These are phyloP conservation scores for Coelopa pilipes DNA, from an alignment of 2,888 invertebrate species.

Conservation along the genomic window DNA sequence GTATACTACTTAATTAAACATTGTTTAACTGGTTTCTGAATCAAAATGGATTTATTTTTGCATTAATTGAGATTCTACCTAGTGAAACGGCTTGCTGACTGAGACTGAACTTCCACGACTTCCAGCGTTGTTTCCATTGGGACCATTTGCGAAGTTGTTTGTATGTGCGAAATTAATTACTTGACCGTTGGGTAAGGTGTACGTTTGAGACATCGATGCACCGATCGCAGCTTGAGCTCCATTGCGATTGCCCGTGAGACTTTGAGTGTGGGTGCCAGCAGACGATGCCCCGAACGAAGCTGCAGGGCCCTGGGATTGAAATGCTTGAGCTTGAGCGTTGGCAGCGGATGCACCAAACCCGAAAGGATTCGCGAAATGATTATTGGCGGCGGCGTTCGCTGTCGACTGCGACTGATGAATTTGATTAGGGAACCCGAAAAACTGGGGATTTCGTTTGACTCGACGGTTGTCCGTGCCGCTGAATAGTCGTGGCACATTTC, in stretches of 20 bases:
- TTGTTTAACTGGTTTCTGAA: neutral
- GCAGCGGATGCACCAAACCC: constrained; percentile 58
- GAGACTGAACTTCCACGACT: constrained; percentile 57
- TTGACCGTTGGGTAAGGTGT: constrained; percentile 65
- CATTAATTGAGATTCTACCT: neutral
- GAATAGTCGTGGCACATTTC: constrained; percentile 43
- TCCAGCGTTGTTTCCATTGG: constrained; percentile 50
- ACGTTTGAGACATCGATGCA: constrained; percentile 63
- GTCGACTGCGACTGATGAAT: constrained; percentile 51
- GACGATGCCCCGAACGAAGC: constrained; percentile 64
- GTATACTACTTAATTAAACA: too few species aligned
- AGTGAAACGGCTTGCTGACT: constrained; percentile 39
- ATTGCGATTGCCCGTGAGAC: constrained; percentile 54
- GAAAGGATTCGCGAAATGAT: constrained; percentile 45
- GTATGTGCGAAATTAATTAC: constrained; percentile 63
- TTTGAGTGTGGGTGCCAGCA: constrained; percentile 62
- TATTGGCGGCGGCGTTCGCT: constrained; percentile 58
- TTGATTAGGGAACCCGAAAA: constrained; percentile 8
- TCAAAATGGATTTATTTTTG: neutral
- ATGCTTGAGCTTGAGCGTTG: constrained; percentile 63
- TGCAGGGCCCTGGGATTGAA: constrained; percentile 57
- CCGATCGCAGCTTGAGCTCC: constrained; percentile 60
- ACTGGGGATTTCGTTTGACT: constrained; percentile 51
- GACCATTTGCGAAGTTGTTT: constrained; percentile 61
- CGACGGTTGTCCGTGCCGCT: constrained; percentile 49